Evolutionary conservation across 2,113 vertebrate genomes (phyloP), one percentile per base, ranked within the genome.

Genomic region (Balaenoptera acutorostrata): DNA sequence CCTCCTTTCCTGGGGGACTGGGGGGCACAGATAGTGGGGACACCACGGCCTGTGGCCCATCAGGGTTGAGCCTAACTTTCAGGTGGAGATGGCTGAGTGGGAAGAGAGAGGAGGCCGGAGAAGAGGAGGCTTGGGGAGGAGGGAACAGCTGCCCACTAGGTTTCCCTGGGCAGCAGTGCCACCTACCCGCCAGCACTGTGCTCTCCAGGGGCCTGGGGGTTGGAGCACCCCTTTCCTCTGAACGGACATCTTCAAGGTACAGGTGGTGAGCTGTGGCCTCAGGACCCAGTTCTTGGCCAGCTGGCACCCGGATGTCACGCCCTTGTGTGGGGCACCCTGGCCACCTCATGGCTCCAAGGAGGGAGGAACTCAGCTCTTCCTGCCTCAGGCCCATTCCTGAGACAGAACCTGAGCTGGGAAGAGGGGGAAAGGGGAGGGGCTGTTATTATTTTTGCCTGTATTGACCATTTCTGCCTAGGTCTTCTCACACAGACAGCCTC

Each of bases 391-490:
- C 41, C 1, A 7, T 77, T 75, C 27, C 64, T 49, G 84, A 92
- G 88, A 84, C 31, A 25, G 61, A 94, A n/a, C 55, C 89, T 6
- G 61, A 82, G 77, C 41, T 82, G 20, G 23, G 66, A 85, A 63
- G 88, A 44, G 36, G 87, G 63, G 69, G 75, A 72, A 25, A 14
- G 72, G 82, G 36, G 57, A 36, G 84, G 33, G n/a, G 29, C 23
- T 69, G 5, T 93, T 96, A 39, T 83, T 93, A 69, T 93, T 97
- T 97, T 95, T 81, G 59, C 89, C 93, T 88, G 84, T 75, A 92
- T 75, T 41, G 59, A 96, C 97, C 90, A 88, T 97, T 66, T 96
- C 97, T 96, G 92, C 95, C 97, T 90, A 78, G 92, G 95, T 95
- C 31, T 68, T 80, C 61, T 95, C 39, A 82, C 86, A 80, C 61